Conservation (phyloP, 2,113 vertebrate species). For the Mormoops blainvillei region DNA sequence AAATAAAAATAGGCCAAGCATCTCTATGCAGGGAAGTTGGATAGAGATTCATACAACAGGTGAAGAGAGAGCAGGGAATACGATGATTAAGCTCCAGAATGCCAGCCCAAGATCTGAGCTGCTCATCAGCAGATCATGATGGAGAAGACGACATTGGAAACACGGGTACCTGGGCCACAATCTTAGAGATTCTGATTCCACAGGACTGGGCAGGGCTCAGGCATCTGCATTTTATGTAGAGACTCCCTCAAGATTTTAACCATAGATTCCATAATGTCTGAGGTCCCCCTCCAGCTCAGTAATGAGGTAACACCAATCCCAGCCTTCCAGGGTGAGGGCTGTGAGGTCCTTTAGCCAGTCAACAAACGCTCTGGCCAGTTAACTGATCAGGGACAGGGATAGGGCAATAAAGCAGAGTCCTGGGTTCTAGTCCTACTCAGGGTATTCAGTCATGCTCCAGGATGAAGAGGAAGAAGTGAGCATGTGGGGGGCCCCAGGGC, state of each 20-base stretch:
- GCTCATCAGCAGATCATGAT: not conserved
- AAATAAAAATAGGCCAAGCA: not conserved
- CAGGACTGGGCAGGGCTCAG: not conserved
- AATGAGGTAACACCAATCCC: not conserved
- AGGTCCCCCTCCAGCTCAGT: not conserved
- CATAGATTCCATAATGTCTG: not conserved
- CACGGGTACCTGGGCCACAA: not conserved
- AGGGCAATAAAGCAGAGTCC: not conserved
- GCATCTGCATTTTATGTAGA: not conserved
- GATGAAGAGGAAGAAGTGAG: fast-evolving
- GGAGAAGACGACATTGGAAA: not conserved
- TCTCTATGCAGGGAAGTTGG: not conserved
- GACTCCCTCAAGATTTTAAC: not conserved
- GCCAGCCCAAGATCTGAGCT: not conserved
- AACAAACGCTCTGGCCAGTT: not conserved
- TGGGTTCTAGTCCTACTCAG: not conserved
- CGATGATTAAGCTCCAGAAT: not conserved
- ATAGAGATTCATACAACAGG: not conserved
- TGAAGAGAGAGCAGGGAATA: not conserved
- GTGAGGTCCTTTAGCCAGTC: not conserved
- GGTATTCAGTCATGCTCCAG: not conserved
- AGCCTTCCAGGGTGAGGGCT: not conserved
- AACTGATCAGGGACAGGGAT: not conserved
- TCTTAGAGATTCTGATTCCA: not conserved
- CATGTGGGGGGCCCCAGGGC: fast-evolving